phyloP scores from a whole-genome alignment of 2,797 vertebrate genomes.

The Cynopterus sphinx region DNA sequence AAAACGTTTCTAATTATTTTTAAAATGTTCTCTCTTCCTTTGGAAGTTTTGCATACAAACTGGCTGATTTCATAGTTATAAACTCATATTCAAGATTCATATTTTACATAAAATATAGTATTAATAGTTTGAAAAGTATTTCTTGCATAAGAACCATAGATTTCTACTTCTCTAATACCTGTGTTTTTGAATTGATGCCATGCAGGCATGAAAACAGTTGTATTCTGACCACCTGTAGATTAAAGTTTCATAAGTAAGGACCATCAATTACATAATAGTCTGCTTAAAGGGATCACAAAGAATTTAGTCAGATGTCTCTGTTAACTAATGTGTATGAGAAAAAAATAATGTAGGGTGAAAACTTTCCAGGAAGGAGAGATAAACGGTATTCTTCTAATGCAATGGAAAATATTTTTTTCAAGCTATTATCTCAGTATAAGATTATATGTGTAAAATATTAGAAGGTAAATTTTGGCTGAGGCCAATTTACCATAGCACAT shows the following conservation, averaged over 20 bases:
- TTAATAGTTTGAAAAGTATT: slow-evolving; percentile 35
- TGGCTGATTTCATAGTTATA: slow-evolving; percentile 9
- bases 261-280: slow-evolving; percentile 20
- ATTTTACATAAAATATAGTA: background rate
- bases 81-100: background rate
- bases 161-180: background rate
- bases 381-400: background rate
- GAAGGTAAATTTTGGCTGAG: background rate
- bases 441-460: background rate
- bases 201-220: background rate
- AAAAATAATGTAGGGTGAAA: background rate
- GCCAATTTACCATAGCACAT: background rate
- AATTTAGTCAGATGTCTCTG: background rate
- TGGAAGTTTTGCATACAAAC: background rate
- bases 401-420: background rate
- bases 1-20: slow-evolving; percentile 29
- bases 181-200: background rate
- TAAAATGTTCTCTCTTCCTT: background rate
- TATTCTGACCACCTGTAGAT: slow-evolving; percentile 69
- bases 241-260: slow-evolving; percentile 62
- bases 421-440: background rate
- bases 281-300: background rate
- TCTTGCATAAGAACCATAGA: background rate
- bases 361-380: background rate
- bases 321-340: background rate